Conservation (phyloP, 2,113 vertebrate genomes). For the Nerophis ophidion region DNA sequence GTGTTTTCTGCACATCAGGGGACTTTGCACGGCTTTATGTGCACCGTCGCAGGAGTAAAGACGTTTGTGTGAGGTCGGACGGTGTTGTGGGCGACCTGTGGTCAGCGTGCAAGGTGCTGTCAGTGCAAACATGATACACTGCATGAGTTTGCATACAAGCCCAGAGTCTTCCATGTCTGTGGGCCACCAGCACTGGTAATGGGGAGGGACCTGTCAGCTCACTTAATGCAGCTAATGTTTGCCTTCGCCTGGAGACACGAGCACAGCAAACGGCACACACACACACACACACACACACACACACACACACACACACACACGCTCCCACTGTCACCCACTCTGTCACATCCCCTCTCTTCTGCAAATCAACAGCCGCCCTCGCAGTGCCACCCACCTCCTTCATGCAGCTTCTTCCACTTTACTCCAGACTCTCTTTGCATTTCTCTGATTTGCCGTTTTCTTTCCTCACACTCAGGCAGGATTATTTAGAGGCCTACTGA, state of each 20-base stretch:
- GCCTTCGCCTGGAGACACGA: slow-evolving; percentile 73
- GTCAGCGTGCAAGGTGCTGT: slow-evolving; percentile 2
- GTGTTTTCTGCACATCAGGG: slow-evolving; percentile 33
- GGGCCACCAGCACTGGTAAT: slow-evolving; percentile 74
- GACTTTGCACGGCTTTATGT: slow-evolving; percentile 14
- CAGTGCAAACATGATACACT: slow-evolving; percentile 21
- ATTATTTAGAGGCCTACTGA: too few species aligned
- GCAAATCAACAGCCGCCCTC: slow-evolving; percentile 29
- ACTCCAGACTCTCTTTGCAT: slow-evolving; percentile 31
- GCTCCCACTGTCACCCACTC: slow-evolving; percentile 63
- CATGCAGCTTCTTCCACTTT: slow-evolving; percentile 30
- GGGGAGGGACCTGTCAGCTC: slow-evolving; percentile 77
- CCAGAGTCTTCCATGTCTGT: slow-evolving; percentile 32
- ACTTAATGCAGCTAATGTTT: slow-evolving; percentile 82
- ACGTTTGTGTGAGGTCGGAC: slow-evolving; percentile 7
- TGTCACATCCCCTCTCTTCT: slow-evolving; percentile 62
- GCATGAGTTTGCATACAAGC: slow-evolving; percentile 8
- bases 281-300: slow-evolving; percentile 64
- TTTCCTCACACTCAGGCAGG: slow-evolving; percentile 1
- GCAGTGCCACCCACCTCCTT: slow-evolving; percentile 35
- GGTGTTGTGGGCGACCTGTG: slow-evolving; percentile 2
- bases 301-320: slow-evolving; percentile 53
- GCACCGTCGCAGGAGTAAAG: slow-evolving; percentile 19
- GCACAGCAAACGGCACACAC: slow-evolving; percentile 63
- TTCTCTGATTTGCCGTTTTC: slow-evolving; percentile 26